Percentiles rank a stretch among this genome's conserved stretches.
These are phyloP conservation scores for Macrocentrus cingulum DNA, from an alignment of 1,140 invertebrate genomes.

Conservation along the genomic window DNA sequence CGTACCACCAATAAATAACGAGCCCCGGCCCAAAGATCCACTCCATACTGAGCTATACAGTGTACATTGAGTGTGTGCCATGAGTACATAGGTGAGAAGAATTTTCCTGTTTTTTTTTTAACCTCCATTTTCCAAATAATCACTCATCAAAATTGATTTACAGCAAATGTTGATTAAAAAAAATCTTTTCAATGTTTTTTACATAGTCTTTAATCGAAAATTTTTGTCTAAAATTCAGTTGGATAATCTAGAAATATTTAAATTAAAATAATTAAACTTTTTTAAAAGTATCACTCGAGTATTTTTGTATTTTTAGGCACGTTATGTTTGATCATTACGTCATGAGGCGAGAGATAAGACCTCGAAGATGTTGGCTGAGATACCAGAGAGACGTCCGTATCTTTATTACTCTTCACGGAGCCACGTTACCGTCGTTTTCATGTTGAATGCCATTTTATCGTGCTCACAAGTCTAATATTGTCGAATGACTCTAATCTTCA, in stretches of 20 bases:
- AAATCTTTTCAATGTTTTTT: too few species aligned
- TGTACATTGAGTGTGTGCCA: constrained; percentile 19
- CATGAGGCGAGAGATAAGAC: constrained; percentile 40
- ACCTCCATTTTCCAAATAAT: too few species aligned
- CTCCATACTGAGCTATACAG: constrained; percentile 37
- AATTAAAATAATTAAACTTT: background rate
- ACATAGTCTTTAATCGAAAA: too few species aligned
- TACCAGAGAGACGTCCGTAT: constrained; percentile 38
- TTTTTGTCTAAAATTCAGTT: too few species aligned
- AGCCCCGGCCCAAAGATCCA: constrained; percentile 34
- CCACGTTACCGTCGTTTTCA: constrained; percentile 1
- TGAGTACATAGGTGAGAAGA: constrained; percentile 1
- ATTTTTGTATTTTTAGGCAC: background rate
- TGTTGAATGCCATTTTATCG: constrained; percentile 55
- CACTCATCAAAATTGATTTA: too few species aligned
- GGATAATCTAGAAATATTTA: too few species aligned
- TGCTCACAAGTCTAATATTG: constrained; percentile 44
- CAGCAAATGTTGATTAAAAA: too few species aligned
- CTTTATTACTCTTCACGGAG: constrained; percentile 51
- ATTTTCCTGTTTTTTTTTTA: background rate
- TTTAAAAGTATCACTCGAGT: background rate
- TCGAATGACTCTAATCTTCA: constrained; percentile 43
- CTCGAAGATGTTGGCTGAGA: constrained; percentile 39
- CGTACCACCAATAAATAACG: constrained; percentile 47
- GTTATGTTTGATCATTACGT: constrained; percentile 32